Percentiles rank a stretch among this genome's conserved stretches.
These are phyloP conservation scores for Hydraecia micacea DNA, from an alignment of 2,888 invertebrate species.

Conservation along the genomic window DNA sequence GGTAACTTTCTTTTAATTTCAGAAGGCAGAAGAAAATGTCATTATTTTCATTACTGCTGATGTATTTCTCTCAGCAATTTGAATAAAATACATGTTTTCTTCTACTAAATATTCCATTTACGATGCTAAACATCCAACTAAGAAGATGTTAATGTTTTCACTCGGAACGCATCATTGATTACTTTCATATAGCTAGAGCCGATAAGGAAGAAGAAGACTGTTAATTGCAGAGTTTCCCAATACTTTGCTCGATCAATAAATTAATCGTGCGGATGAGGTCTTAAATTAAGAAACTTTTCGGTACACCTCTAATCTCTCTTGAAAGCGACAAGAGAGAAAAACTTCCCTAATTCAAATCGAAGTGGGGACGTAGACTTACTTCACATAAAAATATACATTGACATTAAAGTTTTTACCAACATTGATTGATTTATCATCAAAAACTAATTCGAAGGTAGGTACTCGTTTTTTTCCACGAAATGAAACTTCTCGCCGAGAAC, in stretches of 20 bases:
- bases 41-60: conserved; percentile 8
- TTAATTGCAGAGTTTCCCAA: conserved; percentile 28
- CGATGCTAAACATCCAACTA: background rate
- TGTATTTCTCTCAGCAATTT: conserved; percentile 15
- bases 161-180: background rate
- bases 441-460: conserved; percentile 81
- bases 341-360: conserved; percentile 30
- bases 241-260: conserved; percentile 37
- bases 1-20: conserved; percentile 27
- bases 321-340: conserved; percentile 15
- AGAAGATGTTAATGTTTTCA: background rate
- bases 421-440: conserved; percentile 66
- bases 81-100: background rate
- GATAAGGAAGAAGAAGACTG: background rate
- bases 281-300: conserved; percentile 46
- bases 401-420: conserved; percentile 24
- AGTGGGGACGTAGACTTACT: background rate
- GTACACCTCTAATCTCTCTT: conserved; percentile 6
- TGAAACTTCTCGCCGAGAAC: conserved; percentile 80
- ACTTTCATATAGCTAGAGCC: background rate
- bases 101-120: background rate
- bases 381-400: background rate
- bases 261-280: conserved; percentile 36
- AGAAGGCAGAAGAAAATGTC: conserved; percentile 1
- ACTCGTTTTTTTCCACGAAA: conserved; percentile 78